Evolutionary conservation across 2,113 vertebrate genomes (phyloP).

Genomic region (Hymenochirus boettgeri): DNA sequence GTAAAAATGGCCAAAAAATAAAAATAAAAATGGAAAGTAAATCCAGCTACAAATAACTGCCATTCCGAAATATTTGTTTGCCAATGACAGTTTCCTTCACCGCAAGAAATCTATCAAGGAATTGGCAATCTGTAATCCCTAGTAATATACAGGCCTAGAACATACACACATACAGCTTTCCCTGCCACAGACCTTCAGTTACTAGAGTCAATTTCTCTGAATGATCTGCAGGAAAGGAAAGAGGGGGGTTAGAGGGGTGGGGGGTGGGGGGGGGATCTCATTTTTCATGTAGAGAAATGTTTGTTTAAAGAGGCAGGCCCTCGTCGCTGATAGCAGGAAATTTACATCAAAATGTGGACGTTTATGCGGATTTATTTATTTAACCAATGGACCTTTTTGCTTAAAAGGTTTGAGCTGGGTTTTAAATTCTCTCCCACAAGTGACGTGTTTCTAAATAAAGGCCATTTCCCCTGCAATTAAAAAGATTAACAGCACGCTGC

Average conservation of each 20-base stretch:
- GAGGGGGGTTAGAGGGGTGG: too few relatives aligned
- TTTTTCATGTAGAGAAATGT: conserved; percentile 36
- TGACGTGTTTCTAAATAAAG: conserved; percentile 41
- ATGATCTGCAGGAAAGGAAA: conserved; percentile 1
- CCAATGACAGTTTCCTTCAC: too few relatives aligned
- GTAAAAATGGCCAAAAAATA: too few relatives aligned
- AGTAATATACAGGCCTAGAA: background rate
- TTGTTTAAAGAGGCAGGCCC: conserved; percentile 37
- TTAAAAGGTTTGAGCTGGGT: conserved; percentile 36
- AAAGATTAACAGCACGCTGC: conserved; percentile 20
- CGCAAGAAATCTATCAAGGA: background rate
- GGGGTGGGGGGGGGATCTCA: conserved; percentile 15
- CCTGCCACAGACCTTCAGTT: background rate
- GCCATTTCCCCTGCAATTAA: conserved; percentile 31
- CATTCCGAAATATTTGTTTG: background rate
- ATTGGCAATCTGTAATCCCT: background rate
- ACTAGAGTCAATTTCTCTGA: background rate
- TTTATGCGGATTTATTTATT: conserved; percentile 43
- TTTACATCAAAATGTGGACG: conserved; percentile 36
- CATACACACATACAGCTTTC: background rate
- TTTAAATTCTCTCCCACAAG: conserved; percentile 36
- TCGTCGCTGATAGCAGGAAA: conserved; percentile 36
- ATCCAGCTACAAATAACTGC: too few relatives aligned
- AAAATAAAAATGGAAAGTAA: too few relatives aligned
- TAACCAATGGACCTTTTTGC: conserved; percentile 42